Evolutionary conservation across 2,888 invertebrate species (phyloP), one percentile per base, ranked within the genome.

Genomic region (Pherbina coryleti): DNA sequence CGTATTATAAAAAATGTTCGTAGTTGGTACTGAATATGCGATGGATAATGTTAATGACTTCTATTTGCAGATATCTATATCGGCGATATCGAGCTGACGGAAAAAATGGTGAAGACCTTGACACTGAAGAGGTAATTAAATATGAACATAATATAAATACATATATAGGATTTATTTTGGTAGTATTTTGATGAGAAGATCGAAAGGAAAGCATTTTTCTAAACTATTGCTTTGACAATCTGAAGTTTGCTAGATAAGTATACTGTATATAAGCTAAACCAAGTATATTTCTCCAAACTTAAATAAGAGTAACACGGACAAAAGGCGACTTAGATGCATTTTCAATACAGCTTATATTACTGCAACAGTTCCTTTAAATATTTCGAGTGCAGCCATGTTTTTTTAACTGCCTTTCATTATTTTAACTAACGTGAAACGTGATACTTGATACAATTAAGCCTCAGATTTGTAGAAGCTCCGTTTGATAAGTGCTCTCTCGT

Each of bases 311-410:
- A 44, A 44, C 44, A 44, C 44, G 44, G 44, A 44, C 44, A 44
- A 44, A 44, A 44, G 44, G 11, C 14, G 2, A 2, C 44, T 7
- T 44, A 1, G 11, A 11, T 44, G 44, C 44, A 44, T 44, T 44
- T 44, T 44, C 11, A 44, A 44, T 44, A 11, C 1, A 44, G 14
- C 5, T 4, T 31, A 4, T 31, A 31, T 37, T 2, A 44, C 44
- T 44, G 44, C 44, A 44, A 11, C 44, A 11, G 11, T 11, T 44
- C 44, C 44, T 44, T 44, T 44, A 3, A 44, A 44, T 14, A 76
- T 73, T 76, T 31, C 72, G 44, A 73, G 28, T 81, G 67, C 76
- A 84, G 84, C 73, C 82, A 83, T 78, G 79, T 83, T 37, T 82
- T 84, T 77, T 81, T 44, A 44, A 44, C 3, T 69, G 44, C 51